A percentile compares a stretch with the other conserved stretches of the same genome.
phyloP scores from a whole-genome alignment of 2,113 vertebrate species.

The Fulica atra region DNA sequence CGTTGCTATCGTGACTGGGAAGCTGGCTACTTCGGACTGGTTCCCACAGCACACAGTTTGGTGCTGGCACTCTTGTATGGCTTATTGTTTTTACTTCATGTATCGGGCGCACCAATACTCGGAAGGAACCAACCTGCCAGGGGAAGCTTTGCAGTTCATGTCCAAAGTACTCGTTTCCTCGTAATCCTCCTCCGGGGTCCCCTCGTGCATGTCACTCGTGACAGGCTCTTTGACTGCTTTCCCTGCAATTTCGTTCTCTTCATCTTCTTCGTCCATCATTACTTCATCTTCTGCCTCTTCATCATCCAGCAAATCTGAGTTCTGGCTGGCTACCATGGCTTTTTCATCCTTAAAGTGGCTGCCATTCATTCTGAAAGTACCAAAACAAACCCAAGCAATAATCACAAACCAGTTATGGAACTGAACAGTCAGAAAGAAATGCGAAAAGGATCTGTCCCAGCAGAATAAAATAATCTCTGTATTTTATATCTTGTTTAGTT shows the following conservation, averaged over 20 bases:
- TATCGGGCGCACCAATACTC: not conserved
- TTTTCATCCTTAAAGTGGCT: slow-evolving; percentile 91
- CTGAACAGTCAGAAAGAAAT: not conserved
- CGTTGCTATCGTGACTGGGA: not conserved
- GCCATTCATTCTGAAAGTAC: slow-evolving; percentile 85
- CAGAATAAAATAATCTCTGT: slow-evolving; percentile 5
- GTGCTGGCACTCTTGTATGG: slow-evolving; percentile 36
- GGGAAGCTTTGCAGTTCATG: slow-evolving; percentile 89
- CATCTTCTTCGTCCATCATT: slow-evolving; percentile 89
- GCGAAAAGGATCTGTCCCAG: not conserved
- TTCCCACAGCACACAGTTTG: slow-evolving; percentile 10
- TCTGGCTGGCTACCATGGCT: slow-evolving; percentile 79
- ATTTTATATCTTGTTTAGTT: not conserved
- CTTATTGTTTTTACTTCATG: not conserved
- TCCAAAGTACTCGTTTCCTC: slow-evolving; percentile 83
- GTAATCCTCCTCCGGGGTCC: slow-evolving; percentile 84
- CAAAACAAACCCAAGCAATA: not conserved
- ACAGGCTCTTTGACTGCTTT: slow-evolving; percentile 79
- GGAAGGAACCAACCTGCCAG: slow-evolving; percentile 81
- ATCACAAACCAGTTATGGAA: not conserved
- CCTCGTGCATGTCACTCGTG: slow-evolving; percentile 77
- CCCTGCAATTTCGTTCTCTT: slow-evolving; percentile 76
- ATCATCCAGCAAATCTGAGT: slow-evolving; percentile 88
- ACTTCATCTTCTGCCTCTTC: slow-evolving; percentile 91
- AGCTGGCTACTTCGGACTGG: not conserved